A percentile compares a stretch with the other conserved stretches of the same genome.
These are phyloP conservation scores for Acanthisitta chloris DNA, from an alignment of 2,113 vertebrate genomes.

Conservation along the genomic window DNA sequence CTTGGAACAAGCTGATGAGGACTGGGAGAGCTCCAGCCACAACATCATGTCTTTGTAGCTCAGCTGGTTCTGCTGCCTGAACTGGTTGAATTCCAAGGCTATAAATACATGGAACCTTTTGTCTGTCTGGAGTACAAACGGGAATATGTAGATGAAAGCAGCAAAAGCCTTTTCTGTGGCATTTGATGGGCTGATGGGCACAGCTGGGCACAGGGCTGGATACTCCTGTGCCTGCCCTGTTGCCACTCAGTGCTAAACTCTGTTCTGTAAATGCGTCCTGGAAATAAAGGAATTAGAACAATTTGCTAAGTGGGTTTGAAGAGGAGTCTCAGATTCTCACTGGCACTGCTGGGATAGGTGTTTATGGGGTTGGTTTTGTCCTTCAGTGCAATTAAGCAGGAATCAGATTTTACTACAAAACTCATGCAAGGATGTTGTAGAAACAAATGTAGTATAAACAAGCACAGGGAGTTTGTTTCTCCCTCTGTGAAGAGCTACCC, in stretches of 20 bases:
- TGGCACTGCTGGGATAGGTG: background rate
- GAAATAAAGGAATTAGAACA: too few relatives aligned
- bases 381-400: background rate
- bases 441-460: too few relatives aligned
- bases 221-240: background rate
- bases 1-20: background rate
- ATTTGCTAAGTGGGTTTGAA: background rate
- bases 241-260: background rate
- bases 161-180: background rate
- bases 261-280: background rate
- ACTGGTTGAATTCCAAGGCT: background rate
- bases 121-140: background rate
- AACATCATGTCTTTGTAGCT: background rate
- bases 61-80: constrained; percentile 50
- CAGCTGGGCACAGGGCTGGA: background rate
- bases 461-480: background rate
- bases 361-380: background rate
- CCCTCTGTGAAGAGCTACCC: background rate
- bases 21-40: background rate
- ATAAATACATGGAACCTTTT: background rate
- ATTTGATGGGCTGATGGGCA: background rate
- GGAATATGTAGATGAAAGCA: background rate
- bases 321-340: background rate
- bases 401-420: background rate
- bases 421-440: fast-evolving